These are phyloP conservation scores for Caenorhabditis sp. DNA, from an alignment of 2,888 invertebrate genomes.

Conservation along the genomic window DNA sequence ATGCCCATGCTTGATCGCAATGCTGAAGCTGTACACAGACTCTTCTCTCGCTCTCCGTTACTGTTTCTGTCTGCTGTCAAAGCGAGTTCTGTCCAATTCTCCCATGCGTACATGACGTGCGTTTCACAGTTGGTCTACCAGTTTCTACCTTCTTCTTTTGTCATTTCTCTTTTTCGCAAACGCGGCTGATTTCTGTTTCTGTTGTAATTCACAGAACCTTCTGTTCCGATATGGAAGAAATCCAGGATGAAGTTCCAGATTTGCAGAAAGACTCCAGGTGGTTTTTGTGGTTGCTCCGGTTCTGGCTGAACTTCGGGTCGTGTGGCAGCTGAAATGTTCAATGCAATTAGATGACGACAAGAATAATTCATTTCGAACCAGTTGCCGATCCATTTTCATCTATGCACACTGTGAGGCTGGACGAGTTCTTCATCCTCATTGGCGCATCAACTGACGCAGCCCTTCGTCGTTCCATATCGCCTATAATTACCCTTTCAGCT, in stretches of 20 bases:
- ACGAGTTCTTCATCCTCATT: constrained; percentile 39
- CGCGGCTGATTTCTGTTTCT: constrained; percentile 48
- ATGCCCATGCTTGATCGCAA: constrained; percentile 20
- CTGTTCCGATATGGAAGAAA: constrained; percentile 35
- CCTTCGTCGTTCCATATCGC: constrained; percentile 42
- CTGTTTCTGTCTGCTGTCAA: neutral
- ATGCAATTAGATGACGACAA: neutral
- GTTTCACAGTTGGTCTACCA: constrained; percentile 12
- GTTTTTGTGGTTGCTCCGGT: constrained; percentile 1
- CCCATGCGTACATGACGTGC: constrained; percentile 18
- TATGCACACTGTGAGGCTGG: constrained; percentile 44
- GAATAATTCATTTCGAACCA: constrained; percentile 14
- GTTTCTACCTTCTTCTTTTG: constrained; percentile 50
- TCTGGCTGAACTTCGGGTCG: constrained; percentile 23
- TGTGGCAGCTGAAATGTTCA: constrained; percentile 30
- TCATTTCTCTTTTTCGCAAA: constrained; percentile 36
- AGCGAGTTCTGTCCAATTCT: too few relatives aligned
- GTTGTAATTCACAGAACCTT: constrained; percentile 51
- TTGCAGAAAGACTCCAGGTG: constrained; percentile 16
- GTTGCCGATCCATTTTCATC: constrained; percentile 53
- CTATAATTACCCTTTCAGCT: neutral
- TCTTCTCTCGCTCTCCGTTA: neutral
- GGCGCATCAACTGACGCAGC: constrained; percentile 58
- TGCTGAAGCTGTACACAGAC: neutral
- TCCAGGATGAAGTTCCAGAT: constrained; percentile 36